These are phyloP conservation scores for Tinamus guttatus DNA, from an alignment of 2,113 vertebrate species.

Conservation along the genomic window DNA sequence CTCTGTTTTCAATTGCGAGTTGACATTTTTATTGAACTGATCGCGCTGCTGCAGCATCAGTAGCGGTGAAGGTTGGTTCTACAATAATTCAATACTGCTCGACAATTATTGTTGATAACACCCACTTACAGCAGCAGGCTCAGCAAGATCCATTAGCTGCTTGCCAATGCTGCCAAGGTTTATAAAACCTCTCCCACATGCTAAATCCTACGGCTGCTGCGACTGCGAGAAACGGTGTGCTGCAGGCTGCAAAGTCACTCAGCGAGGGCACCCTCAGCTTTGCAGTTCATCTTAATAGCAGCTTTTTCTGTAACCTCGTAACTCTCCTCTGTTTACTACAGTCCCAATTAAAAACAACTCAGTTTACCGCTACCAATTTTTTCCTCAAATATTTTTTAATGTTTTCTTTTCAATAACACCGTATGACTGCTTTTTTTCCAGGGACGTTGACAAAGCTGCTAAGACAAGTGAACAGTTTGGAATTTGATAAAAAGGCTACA, in stretches of 20 bases:
- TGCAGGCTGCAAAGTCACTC: background rate
- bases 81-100: background rate
- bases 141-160: background rate
- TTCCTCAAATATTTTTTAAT: background rate
- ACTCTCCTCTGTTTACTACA: background rate
- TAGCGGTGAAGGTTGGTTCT: background rate
- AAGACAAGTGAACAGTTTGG: background rate
- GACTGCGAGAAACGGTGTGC: background rate
- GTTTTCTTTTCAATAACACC: constrained; percentile 13
- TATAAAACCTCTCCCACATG: background rate
- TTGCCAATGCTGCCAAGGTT: background rate
- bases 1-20: background rate
- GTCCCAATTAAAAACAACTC: background rate
- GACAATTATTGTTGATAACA: background rate
- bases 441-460: background rate
- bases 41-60: background rate
- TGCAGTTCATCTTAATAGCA: background rate
- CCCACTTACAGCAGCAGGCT: background rate
- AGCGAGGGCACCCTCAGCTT: background rate
- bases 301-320: background rate
- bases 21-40: background rate
- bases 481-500: background rate
- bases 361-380: background rate
- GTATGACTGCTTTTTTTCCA: constrained; percentile 15
- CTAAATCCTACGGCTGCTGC: background rate